Evolutionary conservation across 92 coral and sea anemone species (phyloP).

Genomic region (Epizoanthus ramosus): DNA sequence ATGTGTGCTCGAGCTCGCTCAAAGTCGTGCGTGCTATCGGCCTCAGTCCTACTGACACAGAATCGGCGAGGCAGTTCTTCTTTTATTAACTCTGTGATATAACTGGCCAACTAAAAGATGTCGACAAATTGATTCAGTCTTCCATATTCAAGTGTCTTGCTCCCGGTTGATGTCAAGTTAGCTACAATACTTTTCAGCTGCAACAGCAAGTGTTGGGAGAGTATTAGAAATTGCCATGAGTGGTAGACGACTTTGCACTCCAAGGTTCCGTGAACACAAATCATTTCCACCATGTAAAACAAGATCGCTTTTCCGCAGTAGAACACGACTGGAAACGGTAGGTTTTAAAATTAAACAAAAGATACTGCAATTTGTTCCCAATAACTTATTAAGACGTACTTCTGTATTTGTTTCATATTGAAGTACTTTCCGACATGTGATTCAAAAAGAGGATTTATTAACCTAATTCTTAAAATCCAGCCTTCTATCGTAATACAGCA

Average conservation of each 20-base stretch:
- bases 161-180: neutral
- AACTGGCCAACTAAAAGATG: neutral
- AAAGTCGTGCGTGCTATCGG: neutral
- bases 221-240: conserved; percentile 3
- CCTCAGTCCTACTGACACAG: neutral
- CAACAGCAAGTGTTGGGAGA: neutral
- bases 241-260: neutral
- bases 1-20: no score
- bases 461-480: no score
- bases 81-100: neutral
- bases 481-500: no score
- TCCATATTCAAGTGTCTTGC: neutral
- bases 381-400: no score
- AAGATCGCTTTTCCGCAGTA: conserved; percentile 24
- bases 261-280: conserved; percentile 22
- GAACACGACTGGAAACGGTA: conserved; percentile 21
- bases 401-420: no score
- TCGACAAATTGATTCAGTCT: conserved; percentile 1
- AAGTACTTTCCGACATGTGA: no score
- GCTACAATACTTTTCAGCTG: neutral
- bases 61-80: neutral
- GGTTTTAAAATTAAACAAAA: neutral
- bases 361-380: no score
- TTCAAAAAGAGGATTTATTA: no score
- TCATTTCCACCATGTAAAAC: conserved; percentile 36